Evolutionary conservation across 1,140 invertebrate species (phyloP).

Genomic region (Drosophila ironensis): DNA sequence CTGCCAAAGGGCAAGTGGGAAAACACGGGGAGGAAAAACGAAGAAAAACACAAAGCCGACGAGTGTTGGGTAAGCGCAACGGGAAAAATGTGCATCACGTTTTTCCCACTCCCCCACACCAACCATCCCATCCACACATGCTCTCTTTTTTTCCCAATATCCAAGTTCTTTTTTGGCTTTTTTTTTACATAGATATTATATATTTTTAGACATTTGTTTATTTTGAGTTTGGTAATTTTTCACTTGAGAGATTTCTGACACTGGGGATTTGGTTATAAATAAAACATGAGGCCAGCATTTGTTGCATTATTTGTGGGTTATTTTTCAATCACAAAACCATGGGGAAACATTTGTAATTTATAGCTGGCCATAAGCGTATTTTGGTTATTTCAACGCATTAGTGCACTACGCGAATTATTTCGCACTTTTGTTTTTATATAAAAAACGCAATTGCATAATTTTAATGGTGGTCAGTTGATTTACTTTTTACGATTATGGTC

Average conservation of each 20-base stretch:
- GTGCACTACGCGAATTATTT: constrained; percentile 11
- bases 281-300: constrained; percentile 3
- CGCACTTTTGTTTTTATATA: constrained; percentile 21
- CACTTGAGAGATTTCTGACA: constrained; percentile 9
- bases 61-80: constrained; percentile 45
- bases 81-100: constrained; percentile 44
- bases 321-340: neutral
- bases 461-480: constrained; percentile 7
- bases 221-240: neutral
- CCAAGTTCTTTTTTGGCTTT: constrained; percentile 11
- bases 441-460: constrained; percentile 18
- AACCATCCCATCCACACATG: neutral
- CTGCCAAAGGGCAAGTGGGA: constrained; percentile 24
- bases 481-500: constrained; percentile 17
- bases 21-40: neutral
- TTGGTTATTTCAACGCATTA: constrained; percentile 3
- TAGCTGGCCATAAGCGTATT: neutral
- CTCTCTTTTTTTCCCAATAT: neutral
- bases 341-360: neutral
- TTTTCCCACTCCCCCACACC: constrained; percentile 13
- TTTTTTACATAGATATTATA: constrained; percentile 21
- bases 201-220: constrained; percentile 27
- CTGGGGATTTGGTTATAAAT: constrained; percentile 8
- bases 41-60: constrained; percentile 22
- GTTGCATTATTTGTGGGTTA: neutral